phyloP scores from a whole-genome alignment of 2,113 vertebrate genomes.

The Eubucco bourcierii region DNA sequence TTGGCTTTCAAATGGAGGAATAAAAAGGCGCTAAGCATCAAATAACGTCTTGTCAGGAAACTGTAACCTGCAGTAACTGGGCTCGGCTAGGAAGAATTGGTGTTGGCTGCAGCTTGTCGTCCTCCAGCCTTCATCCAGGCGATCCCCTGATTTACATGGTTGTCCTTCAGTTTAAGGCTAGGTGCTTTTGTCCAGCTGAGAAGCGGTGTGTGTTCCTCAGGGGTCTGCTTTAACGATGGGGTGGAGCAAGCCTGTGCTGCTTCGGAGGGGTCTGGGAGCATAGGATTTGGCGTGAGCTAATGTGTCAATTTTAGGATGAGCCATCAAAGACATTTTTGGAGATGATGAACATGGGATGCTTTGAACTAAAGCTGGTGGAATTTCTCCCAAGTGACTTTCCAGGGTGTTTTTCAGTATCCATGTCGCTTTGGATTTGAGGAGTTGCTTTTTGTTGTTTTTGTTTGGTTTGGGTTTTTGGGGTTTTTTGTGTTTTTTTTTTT shows the following conservation, averaged over 20 bases:
- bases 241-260: neutral
- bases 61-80: neutral
- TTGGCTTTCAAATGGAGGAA: neutral
- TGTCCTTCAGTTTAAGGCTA: neutral
- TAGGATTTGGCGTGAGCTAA: neutral
- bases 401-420: neutral
- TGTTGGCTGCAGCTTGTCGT: neutral
- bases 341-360: neutral
- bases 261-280: accelerated
- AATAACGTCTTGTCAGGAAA: neutral
- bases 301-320: neutral
- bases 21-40: neutral
- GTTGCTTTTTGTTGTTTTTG: neutral
- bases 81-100: neutral
- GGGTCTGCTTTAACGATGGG: neutral
- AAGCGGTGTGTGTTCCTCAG: neutral
- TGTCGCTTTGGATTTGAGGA: neutral
- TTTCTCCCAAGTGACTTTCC: neutral
- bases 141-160: neutral
- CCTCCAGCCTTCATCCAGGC: neutral
- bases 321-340: neutral
- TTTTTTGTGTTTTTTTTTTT: too few species aligned
- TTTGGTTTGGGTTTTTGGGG: neutral
- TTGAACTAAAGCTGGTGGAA: neutral
- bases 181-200: neutral